These are phyloP conservation scores for Oegoconia quadripuncta DNA, from an alignment of 2,888 invertebrate species.

Conservation along the genomic window DNA sequence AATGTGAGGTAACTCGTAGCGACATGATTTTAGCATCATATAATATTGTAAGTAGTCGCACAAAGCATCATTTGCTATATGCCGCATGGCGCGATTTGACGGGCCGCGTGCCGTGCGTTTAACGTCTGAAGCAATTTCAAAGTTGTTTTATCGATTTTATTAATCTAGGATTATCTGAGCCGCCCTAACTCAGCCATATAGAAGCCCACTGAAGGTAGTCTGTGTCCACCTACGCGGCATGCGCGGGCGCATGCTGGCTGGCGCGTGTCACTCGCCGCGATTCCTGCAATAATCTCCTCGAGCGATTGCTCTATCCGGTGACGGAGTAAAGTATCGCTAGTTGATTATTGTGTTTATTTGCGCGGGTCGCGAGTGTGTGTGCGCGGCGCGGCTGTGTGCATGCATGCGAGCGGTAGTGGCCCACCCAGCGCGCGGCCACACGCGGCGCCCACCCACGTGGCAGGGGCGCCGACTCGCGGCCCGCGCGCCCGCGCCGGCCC, in stretches of 20 bases:
- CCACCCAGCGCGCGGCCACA: constrained; percentile 78
- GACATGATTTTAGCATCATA: no score
- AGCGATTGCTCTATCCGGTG: constrained; percentile 76
- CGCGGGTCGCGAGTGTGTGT: constrained; percentile 61
- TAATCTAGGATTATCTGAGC: no score
- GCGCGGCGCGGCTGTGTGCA: constrained; percentile 57
- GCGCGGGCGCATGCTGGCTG: constrained; percentile 18
- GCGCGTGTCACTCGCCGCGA: constrained; percentile 65
- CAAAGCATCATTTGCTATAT: no score
- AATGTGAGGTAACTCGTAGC: no score
- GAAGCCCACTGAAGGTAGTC: constrained; percentile 39
- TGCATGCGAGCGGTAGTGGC: constrained; percentile 62
- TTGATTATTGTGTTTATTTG: constrained; percentile 78
- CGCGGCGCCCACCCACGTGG: constrained; percentile 76
- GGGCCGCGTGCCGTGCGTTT: no score
- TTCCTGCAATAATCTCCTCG: constrained; percentile 60
- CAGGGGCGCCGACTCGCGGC: constrained; percentile 37
- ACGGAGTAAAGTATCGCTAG: constrained; percentile 76
- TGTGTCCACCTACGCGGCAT: constrained; percentile 27
- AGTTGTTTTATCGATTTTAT: background rate
- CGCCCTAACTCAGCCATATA: background rate
- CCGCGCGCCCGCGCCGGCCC: constrained; percentile 57
- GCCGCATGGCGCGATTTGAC: constrained; percentile 32
- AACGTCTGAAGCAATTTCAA: no score
- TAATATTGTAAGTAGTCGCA: no score